phyloP scores from a whole-genome alignment of 2,113 vertebrate species.

The Apteryx owenii region DNA sequence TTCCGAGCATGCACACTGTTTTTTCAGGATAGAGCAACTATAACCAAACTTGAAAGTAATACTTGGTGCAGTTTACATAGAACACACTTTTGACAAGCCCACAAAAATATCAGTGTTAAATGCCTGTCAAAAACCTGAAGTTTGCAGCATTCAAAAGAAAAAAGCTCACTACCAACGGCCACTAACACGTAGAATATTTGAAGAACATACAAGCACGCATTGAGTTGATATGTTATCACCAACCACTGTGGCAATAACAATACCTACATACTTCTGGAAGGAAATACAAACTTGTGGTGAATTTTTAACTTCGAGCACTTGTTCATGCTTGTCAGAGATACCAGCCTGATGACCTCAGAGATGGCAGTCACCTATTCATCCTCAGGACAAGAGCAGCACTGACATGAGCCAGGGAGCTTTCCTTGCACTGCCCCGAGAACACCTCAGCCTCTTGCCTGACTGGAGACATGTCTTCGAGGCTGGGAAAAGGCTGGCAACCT shows the following conservation, averaged over 20 bases:
- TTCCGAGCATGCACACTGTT: neutral
- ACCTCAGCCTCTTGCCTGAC: neutral
- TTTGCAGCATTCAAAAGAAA: neutral
- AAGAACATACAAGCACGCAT: neutral
- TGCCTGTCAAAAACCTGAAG: neutral
- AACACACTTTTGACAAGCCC: neutral
- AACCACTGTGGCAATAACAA: neutral
- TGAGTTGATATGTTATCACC: neutral
- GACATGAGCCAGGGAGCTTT: neutral
- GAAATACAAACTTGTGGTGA: neutral
- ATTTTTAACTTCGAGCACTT: conserved; percentile 3
- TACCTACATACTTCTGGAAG: neutral
- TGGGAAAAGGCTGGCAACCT: neutral
- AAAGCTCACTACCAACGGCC: neutral
- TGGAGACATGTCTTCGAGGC: neutral
- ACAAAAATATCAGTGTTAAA: neutral
- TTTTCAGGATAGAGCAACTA: neutral
- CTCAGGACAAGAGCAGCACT: neutral
- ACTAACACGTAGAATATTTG: fast-evolving
- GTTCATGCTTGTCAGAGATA: neutral
- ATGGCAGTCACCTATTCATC: neutral
- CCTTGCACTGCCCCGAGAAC: neutral
- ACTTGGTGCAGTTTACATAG: neutral
- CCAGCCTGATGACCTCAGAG: neutral
- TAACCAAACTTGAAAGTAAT: neutral